These are phyloP conservation scores for Coptodon rendalli DNA, from an alignment of 2,113 vertebrate species.

Conservation along the genomic window DNA sequence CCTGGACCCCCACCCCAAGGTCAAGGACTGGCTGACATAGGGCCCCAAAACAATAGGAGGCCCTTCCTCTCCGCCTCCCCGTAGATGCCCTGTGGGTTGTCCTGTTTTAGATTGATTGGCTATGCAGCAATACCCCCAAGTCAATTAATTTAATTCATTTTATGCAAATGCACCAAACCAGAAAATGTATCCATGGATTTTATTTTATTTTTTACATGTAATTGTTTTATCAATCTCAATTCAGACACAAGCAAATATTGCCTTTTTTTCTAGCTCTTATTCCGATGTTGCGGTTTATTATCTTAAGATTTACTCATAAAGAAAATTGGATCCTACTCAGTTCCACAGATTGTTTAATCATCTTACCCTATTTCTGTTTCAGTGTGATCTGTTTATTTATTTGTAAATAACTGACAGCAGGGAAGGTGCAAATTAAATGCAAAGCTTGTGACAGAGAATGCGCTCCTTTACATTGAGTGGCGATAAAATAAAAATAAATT, in stretches of 20 bases:
- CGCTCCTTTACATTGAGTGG: neutral
- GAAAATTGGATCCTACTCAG: conserved; percentile 14
- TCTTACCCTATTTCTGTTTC: neutral
- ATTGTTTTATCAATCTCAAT: conserved; percentile 36
- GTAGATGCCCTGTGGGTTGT: conserved; percentile 34
- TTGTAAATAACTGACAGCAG: conserved; percentile 20
- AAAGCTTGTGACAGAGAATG: conserved; percentile 5
- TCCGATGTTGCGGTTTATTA: conserved; percentile 19
- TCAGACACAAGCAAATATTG: neutral
- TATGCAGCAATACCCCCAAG: conserved; percentile 55
- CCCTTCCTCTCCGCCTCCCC: conserved; percentile 45
- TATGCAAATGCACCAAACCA: conserved; percentile 41
- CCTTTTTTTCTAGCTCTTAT: neutral
- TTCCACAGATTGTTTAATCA: neutral
- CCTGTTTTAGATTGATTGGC: conserved; percentile 64
- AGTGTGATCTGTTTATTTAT: conserved; percentile 9
- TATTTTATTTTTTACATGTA: neutral
- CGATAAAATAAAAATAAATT: neutral
- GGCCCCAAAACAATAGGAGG: conserved; percentile 62
- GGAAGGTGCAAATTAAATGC: conserved; percentile 32
- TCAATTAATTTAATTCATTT: conserved; percentile 71
- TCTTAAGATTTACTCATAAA: conserved; percentile 8
- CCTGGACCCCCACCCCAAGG: conserved; percentile 55
- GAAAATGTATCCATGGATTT: conserved; percentile 17
- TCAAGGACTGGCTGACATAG: conserved; percentile 67